Conservation (phyloP, 2,888 invertebrate species). For the Perizoma flavofasciatum region DNA sequence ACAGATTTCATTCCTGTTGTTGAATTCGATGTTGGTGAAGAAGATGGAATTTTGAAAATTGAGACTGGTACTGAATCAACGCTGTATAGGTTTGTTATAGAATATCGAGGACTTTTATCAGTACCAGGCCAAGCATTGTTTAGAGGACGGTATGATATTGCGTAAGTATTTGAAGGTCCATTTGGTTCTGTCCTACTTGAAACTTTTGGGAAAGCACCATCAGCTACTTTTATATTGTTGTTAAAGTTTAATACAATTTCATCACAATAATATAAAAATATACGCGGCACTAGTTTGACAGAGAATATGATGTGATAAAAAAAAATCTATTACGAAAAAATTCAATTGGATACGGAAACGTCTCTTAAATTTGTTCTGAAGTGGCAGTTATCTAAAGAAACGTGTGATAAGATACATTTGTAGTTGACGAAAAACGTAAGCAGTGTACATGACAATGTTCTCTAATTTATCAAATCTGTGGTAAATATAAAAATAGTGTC, state of each 20-base stretch:
- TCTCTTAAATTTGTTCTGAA: conserved; percentile 6
- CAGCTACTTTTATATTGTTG: no score
- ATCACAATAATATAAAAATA: no score
- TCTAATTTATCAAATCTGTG: conserved; percentile 9
- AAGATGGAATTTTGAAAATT: conserved; percentile 53
- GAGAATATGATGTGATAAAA: no score
- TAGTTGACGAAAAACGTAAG: conserved; percentile 1
- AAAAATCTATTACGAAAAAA: not conserved
- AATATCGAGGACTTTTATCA: conserved; percentile 50
- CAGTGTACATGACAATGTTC: not conserved
- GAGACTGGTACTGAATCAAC: conserved; percentile 42
- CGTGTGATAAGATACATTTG: conserved; percentile 2
- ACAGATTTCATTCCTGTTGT: conserved; percentile 27
- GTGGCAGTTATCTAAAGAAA: conserved; percentile 3
- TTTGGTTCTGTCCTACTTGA: no score
- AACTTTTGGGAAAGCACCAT: no score
- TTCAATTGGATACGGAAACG: not conserved
- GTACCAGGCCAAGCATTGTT: conserved; percentile 49
- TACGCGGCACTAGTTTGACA: no score
- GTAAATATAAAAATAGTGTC: conserved; percentile 8
- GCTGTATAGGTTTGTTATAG: conserved; percentile 51
- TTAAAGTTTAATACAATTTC: no score
- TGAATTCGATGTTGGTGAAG: conserved; percentile 39
- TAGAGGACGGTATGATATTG: conserved; percentile 44
- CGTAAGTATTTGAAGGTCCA: conserved; percentile 45